These are phyloP conservation scores for Cheilosia grossa DNA, from an alignment of 2,888 invertebrate species.

Conservation along the genomic window DNA sequence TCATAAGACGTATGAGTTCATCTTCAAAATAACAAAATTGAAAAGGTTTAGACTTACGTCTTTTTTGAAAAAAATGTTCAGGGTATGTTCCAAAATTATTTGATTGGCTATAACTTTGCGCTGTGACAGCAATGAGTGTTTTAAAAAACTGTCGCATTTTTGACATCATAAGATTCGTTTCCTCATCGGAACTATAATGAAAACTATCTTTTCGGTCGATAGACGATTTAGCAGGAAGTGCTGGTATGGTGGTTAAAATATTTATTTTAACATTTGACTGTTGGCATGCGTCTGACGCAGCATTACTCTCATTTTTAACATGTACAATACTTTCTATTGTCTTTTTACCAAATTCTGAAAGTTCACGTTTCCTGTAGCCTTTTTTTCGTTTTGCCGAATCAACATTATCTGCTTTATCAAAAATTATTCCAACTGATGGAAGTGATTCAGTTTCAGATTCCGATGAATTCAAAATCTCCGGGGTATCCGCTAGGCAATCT, in stretches of 20 bases:
- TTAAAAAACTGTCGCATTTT: constrained; percentile 97
- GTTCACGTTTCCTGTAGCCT: constrained; percentile 51
- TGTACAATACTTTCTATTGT: background rate
- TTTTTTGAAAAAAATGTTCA: constrained; percentile 63
- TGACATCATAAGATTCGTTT: constrained; percentile 97
- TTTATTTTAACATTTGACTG: constrained; percentile 5
- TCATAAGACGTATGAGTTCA: constrained; percentile 94
- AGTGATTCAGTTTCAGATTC: constrained; percentile 87
- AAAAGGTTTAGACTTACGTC: constrained; percentile 88
- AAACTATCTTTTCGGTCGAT: constrained; percentile 94
- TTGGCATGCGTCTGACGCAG: background rate
- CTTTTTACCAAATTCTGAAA: constrained; percentile 69
- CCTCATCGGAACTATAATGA: constrained; percentile 96
- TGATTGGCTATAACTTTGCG: constrained; percentile 79
- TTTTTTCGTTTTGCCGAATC: constrained; percentile 42
- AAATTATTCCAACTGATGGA: background rate
- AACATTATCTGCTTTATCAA: constrained; percentile 38
- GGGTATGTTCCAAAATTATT: constrained; percentile 83
- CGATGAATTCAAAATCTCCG: constrained; percentile 86
- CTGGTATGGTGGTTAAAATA: constrained; percentile 44
- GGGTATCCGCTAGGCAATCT: constrained; percentile 71
- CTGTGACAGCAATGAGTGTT: constrained; percentile 90
- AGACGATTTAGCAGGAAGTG: constrained; percentile 81
- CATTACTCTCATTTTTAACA: background rate
- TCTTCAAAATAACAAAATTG: constrained; percentile 95